A percentile compares a stretch with the other conserved stretches of the same genome.
phyloP scores from a whole-genome alignment of 1,140 invertebrate genomes.

The Berghia stephanieae region DNA sequence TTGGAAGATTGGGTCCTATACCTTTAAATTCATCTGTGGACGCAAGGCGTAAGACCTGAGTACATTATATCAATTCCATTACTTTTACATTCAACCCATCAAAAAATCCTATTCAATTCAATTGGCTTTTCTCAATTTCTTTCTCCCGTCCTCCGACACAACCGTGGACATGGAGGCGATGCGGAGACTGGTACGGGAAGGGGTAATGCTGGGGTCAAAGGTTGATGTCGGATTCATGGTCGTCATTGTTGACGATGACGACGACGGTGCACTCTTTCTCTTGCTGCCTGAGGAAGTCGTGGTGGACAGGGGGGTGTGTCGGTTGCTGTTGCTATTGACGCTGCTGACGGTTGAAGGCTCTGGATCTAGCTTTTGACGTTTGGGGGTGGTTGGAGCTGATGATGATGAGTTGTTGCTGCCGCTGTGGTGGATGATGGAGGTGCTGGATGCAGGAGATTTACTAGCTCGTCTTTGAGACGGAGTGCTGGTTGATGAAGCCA shows the following conservation, averaged over 20 bases:
- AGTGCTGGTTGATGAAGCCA: neutral
- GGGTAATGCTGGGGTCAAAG: conserved; percentile 34
- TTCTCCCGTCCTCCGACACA: conserved; percentile 47
- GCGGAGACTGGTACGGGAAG: conserved; percentile 48
- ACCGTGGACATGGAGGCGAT: conserved; percentile 56
- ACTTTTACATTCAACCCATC: neutral
- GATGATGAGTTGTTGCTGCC: neutral
- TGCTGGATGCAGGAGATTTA: neutral
- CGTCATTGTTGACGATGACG: neutral
- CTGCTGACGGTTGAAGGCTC: too few species aligned
- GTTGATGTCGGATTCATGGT: conserved; percentile 9
- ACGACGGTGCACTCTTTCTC: neutral
- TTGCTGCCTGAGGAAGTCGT: neutral
- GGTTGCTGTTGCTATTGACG: neutral
- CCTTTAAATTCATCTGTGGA: too few species aligned
- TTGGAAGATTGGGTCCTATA: neutral
- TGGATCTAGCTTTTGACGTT: conserved; percentile 21
- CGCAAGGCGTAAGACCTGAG: too few species aligned
- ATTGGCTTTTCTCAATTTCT: conserved; percentile 43
- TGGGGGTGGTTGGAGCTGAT: neutral
- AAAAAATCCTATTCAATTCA: neutral
- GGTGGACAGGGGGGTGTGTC: neutral
- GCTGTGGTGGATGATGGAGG: neutral
- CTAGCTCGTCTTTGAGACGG: neutral
- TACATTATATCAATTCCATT: too few species aligned